Conservation (phyloP, 2,797 vertebrate genomes). For the Smutsia gigantea region DNA sequence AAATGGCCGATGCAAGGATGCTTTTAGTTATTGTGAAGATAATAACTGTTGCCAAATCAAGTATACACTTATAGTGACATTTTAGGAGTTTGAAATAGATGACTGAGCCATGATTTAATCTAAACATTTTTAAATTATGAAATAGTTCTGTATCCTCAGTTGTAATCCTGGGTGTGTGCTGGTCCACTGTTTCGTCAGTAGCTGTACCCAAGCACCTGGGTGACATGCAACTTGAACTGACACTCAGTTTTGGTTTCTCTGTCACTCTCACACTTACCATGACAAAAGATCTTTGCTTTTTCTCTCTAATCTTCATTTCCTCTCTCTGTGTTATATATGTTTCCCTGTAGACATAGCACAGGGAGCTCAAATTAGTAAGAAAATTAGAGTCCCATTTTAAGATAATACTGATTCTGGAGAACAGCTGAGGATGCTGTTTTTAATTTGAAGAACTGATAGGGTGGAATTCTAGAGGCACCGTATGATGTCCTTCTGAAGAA, state of each 20-base stretch:
- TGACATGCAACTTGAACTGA: not conserved
- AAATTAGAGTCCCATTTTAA: slow-evolving; percentile 37
- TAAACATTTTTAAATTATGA: not conserved
- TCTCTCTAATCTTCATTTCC: not conserved
- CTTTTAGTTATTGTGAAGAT: not conserved
- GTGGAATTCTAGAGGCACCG: slow-evolving; percentile 51
- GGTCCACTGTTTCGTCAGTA: not conserved
- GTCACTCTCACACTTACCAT: not conserved
- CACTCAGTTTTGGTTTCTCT: not conserved
- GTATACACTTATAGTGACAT: not conserved
- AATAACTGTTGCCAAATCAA: not conserved
- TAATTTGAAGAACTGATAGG: slow-evolving; percentile 23
- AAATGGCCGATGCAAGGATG: not conserved
- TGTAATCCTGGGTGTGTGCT: not conserved
- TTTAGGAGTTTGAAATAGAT: not conserved
- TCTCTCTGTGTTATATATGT: not conserved
- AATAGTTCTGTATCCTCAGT: not conserved
- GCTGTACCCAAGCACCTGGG: not conserved
- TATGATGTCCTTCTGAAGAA: slow-evolving; percentile 59
- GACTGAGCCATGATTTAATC: not conserved
- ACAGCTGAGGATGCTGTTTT: slow-evolving; percentile 40
- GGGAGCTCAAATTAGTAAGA: slow-evolving; percentile 36
- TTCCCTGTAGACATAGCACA: slow-evolving; percentile 6
- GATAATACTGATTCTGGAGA: slow-evolving; percentile 34
- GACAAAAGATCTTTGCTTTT: not conserved